Base-by-base conservation (phyloP, 2,888 invertebrate species). In the Eilema griseolum region DNA sequence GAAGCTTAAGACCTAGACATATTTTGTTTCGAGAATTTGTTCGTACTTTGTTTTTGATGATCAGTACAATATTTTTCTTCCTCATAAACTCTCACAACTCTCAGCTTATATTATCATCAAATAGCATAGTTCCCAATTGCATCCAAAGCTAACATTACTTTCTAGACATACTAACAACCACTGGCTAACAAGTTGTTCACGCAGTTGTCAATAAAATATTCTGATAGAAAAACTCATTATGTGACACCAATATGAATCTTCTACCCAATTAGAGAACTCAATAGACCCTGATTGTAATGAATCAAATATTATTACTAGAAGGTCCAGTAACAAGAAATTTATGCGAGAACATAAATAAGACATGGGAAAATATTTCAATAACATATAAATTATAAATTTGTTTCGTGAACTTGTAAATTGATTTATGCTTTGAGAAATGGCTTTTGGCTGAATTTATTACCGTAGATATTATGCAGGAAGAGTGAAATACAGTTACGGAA, bases 301-400 rank as follows among this genome's bases (percentile, higher is more conserved):
- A 63, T 69, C 52, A 67, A 61, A 63, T 23, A 31, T 52, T 56
- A 57, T 41, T 63, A 28, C 60, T 41, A 24, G 12, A n/a, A n/a
- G n/a, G 52, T 24, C 26, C 63, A 26, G 24, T 26, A 41, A 56
- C 24, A 60, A 61, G 56, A 70, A 62, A 70, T 70, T 70, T 66
- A 70, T 66, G 41, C 7, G 20, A 23, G 62, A 61, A 62, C 62
- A 70, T 70, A 70, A 70, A 70, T 70, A 59, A 46, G 56, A 62
- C 20, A 62, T 41, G 46, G 46, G 28, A 66, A 70, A 66, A 57
- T 62, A 46, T 66, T 57, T 33, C 57, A 28, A 70, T 62, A 31
- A 61, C 60, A 61, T 65, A 61, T 69, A 70, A 70, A 70, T 70
- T 66, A 70, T 62, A 24, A 65, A 66, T 65, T 65, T 56, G 66